A percentile compares a stretch with the other conserved stretches of the same genome.
phyloP scores from a whole-genome alignment of 2,113 vertebrate species.

The Pachyramphus minor region DNA sequence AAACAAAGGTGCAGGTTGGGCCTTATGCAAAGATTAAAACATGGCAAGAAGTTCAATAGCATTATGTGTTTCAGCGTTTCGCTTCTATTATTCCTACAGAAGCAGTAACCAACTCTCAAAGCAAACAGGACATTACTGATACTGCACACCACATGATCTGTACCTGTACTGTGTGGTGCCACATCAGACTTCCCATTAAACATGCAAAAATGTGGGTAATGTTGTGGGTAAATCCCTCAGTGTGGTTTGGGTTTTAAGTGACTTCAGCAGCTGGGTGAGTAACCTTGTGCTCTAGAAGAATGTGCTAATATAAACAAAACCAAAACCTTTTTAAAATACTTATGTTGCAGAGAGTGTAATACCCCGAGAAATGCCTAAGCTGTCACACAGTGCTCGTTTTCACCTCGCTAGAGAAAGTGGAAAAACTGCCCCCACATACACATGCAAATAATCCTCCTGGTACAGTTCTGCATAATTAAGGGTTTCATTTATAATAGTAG shows the following conservation, averaged over 20 bases:
- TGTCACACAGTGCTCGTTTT: background rate
- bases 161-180: background rate
- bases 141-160: background rate
- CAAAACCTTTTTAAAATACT: background rate
- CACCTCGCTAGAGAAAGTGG: background rate
- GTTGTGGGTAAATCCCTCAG: background rate
- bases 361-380: slow-evolving; percentile 12
- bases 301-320: background rate
- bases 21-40: background rate
- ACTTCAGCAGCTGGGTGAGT: background rate
- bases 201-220: background rate
- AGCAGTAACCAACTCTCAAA: background rate
- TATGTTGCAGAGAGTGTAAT: background rate
- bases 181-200: background rate
- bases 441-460: background rate
- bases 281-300: background rate
- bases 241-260: background rate
- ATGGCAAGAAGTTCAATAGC: background rate
- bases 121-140: background rate
- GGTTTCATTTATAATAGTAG: background rate
- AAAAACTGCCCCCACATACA: background rate
- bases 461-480: background rate
- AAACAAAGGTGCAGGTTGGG: background rate
- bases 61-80: background rate
- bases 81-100: background rate